Evolutionary conservation across 1,140 invertebrate genomes (phyloP), one percentile per base, ranked within the genome.

Genomic region (Drosophila azteca): DNA sequence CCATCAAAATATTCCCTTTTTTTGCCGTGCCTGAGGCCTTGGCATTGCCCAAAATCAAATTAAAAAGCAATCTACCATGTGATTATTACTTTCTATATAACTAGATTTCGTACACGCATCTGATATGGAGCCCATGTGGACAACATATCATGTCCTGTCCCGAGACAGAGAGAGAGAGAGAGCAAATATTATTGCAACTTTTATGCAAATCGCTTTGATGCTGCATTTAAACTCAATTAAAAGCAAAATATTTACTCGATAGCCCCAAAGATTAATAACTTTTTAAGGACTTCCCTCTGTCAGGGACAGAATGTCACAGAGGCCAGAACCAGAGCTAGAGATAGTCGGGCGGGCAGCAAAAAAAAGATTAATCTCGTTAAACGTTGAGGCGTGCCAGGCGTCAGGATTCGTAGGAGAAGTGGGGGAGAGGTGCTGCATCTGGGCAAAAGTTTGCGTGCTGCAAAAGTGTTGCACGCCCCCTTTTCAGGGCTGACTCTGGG

Each of bases 31-130:
- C 26, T 46, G 29, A 29, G 35, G 29, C 24, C n/a, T 43, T 51
- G 17, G 49, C 48, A 39, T 63, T 41, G 35, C 24, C 48, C 20
- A 65, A 82, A 84, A 90, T 90, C 59, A 67, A 84, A 81, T 90
- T 88, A 88, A 90, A 84, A 87, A 67, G 57, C 87, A 90, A 87
- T 90, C 77, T 90, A 59, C 62, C 75, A 66, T 77, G 73, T 83
- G 77, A 80, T 80, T 85, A 85, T 89, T 78, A 68, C 58, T 60
- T 81, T 68, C 45, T 71, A 70, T 49, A 79, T 46, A 13, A 5
- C 24, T 5, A 0, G 17, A 20, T 20, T 20, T 24, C 7, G 41
- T 7, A 57, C 52, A 54, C 29, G 8, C 31, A 41, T 41, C 15
- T 20, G 44, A 22, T 26, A 13, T 39, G 39, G 9, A n/a, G 44